Base-by-base conservation (phyloP, 2,888 invertebrate genomes). In the Temnothorax unifasciatus region DNA sequence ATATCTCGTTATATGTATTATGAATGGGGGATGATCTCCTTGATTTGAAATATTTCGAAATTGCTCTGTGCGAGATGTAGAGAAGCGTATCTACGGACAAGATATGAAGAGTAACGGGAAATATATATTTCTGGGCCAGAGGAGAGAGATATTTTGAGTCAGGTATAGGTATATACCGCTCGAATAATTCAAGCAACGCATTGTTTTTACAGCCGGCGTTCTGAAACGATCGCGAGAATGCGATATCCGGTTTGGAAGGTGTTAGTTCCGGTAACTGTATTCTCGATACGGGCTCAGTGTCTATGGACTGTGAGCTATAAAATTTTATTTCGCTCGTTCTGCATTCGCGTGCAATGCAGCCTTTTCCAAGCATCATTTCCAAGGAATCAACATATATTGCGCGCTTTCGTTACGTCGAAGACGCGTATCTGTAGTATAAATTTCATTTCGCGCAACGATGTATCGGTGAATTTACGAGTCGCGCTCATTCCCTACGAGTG, bases 301-400 rank as follows among this genome's bases (percentile, higher is more conserved):
- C 57, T 59, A 38, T 8, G 25, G 59, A 25, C 63, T 83, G 59
- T 63, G 82, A 76, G 44, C 25, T 57, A 47, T 68, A 83, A 76
- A 83, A 83, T 83, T 76, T 76, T 83, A 83, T 59, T 83, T 50
- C 76, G 29, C 11, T 64, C 74, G 66, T 83, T 76, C 59, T 57
- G n/a, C 25, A 63, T 47, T 50, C 59, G 57, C 54, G 54, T 38
- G 66, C 41, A 38, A 41, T n/a, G 76, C 66, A 21, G 50, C 47
- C 66, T 47, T 68, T 29, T 47, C 18, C 47, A 29, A 68, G 25
- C 15, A 66, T 66, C 50, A 44, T 76, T 75, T 76, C 25, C 66
- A 66, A 57, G 50, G 5, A 64, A 76, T 76, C 66, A 47, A 68
- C 54, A 54, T 83, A 34, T 34, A 38, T 66, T 38, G 75, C 57